A percentile compares a stretch with the other conserved stretches of the same genome.
Conservation (phyloP, 2,113 vertebrate genomes). For the Rhinolophus ferrumequinum region DNA sequence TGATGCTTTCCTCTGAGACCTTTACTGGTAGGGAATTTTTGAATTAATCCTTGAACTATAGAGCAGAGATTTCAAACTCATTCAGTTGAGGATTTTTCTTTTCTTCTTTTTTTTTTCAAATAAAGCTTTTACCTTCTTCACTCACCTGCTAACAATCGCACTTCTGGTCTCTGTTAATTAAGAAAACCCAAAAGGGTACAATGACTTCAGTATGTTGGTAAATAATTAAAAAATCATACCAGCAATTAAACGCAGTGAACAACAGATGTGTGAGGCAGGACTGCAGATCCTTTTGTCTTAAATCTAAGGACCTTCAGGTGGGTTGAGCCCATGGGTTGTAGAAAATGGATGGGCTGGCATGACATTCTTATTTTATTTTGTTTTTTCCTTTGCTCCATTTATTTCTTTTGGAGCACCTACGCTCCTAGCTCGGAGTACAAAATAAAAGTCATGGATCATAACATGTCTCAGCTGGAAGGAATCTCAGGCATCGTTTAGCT, state of each 20-base stretch:
- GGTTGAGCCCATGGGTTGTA: not conserved
- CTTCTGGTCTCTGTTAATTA: conserved; percentile 15
- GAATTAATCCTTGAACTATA: not conserved
- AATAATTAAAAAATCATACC: not conserved
- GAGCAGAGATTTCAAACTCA: not conserved
- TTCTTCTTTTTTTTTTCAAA: not conserved
- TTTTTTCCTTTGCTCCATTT: conserved; percentile 48
- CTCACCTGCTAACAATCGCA: not conserved
- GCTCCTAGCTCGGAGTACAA: not conserved
- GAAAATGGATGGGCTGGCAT: not conserved
- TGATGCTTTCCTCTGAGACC: conserved; percentile 5
- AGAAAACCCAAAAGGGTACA: not conserved
- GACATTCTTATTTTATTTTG: conserved; percentile 21
- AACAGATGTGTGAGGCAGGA: not conserved
- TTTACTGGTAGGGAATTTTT: not conserved
- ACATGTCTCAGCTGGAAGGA: conserved; percentile 32
- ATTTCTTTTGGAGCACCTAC: conserved; percentile 8
- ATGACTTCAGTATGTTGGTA: not conserved
- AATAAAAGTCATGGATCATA: conserved; percentile 58
- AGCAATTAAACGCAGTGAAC: not conserved
- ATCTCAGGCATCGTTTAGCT: not conserved
- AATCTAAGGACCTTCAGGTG: not conserved
- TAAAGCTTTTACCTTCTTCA: not conserved
- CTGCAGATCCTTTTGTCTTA: not conserved
- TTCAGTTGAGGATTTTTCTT: not conserved